These are phyloP conservation scores for Drosophila bifasciata DNA, from an alignment of 1,140 invertebrate genomes.

Conservation along the genomic window DNA sequence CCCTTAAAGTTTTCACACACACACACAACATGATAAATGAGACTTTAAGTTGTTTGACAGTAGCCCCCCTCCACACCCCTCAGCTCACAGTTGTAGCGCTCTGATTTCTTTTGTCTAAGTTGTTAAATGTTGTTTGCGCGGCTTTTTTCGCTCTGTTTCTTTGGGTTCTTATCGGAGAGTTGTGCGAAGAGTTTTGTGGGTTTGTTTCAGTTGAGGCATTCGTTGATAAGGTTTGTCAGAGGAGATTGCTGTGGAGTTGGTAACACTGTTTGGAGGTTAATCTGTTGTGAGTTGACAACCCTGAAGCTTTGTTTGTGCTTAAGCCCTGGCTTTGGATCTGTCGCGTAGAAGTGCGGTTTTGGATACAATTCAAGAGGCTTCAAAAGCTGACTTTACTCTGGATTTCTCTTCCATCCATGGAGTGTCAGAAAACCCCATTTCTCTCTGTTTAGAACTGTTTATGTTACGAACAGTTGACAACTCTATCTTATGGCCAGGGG, in stretches of 20 bases:
- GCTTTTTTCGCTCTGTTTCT: slow-evolving; percentile 17
- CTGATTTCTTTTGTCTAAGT: slow-evolving; percentile 68
- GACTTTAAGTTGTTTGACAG: slow-evolving; percentile 82
- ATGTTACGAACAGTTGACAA: neutral
- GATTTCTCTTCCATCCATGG: no score
- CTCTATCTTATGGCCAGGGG: slow-evolving; percentile 25
- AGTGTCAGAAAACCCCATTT: no score
- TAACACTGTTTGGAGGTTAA: slow-evolving; percentile 12
- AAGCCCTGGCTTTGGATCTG: no score
- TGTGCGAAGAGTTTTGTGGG: slow-evolving; percentile 50
- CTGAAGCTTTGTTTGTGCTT: no score
- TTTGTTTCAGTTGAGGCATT: slow-evolving; percentile 43
- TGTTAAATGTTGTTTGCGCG: slow-evolving; percentile 62
- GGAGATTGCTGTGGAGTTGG: slow-evolving; percentile 1
- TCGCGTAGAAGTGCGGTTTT: no score
- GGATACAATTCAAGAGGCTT: no score
- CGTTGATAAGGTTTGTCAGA: no score
- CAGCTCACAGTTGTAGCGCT: neutral
- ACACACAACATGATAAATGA: slow-evolving; percentile 78
- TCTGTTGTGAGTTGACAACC: neutral
- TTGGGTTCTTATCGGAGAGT: slow-evolving; percentile 65
- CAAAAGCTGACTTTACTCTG: no score
- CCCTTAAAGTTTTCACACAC: slow-evolving; percentile 62
- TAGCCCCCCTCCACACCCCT: slow-evolving; percentile 8
- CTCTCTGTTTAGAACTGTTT: no score